These are phyloP conservation scores for Megaceryle maxima DNA, from an alignment of 2,113 vertebrate species.

Conservation along the genomic window DNA sequence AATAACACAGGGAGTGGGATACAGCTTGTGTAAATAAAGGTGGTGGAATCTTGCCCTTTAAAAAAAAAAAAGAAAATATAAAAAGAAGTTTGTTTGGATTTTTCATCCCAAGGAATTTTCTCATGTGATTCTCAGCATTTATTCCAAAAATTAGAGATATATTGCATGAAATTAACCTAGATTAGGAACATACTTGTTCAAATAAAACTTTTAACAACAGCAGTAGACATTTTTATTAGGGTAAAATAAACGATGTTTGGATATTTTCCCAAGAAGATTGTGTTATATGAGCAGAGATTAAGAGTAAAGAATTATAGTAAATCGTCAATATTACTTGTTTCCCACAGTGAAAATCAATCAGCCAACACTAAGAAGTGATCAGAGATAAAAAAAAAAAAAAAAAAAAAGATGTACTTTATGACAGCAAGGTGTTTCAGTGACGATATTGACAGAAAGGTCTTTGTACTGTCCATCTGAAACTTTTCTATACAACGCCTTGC, in stretches of 20 bases:
- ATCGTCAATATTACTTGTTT: constrained; percentile 7
- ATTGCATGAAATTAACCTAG: constrained; percentile 73
- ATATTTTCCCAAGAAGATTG: constrained; percentile 18
- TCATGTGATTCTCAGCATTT: constrained; percentile 56
- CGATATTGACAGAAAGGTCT: constrained; percentile 24
- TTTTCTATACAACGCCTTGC: constrained; percentile 38
- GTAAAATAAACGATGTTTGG: constrained; percentile 33
- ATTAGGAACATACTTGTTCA: constrained; percentile 63
- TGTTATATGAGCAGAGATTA: not conserved
- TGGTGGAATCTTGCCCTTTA: constrained; percentile 26
- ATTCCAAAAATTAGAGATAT: constrained; percentile 53
- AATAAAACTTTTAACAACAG: constrained; percentile 50
- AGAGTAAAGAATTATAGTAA: not conserved
- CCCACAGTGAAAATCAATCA: constrained; percentile 22
- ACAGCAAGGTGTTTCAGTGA: constrained; percentile 43
- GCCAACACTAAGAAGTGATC: not conserved
- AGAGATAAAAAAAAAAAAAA: not conserved
- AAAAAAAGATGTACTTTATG: not conserved
- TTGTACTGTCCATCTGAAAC: constrained; percentile 45
- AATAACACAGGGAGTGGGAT: not conserved
- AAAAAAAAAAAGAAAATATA: not conserved
- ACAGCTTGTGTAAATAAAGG: constrained; percentile 52
- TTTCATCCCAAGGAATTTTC: constrained; percentile 56
- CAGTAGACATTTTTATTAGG: constrained; percentile 46
- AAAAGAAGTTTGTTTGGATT: constrained; percentile 42